A percentile compares a stretch with the other conserved stretches of the same genome.
phyloP scores from a whole-genome alignment of 2,888 invertebrate genomes.

The Drosophila birchii region DNA sequence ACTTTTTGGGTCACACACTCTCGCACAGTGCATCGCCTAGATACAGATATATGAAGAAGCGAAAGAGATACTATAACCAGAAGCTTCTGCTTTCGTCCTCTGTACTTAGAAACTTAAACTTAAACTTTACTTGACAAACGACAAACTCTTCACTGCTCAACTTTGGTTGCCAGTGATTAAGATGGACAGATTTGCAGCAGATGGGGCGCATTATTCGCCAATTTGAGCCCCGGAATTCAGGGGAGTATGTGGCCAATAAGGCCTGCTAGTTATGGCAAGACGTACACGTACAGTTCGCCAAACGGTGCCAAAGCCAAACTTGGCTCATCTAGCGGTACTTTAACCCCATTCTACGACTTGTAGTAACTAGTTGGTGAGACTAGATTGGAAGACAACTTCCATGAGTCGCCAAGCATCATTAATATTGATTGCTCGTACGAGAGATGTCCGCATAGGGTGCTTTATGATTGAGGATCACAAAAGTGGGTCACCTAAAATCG shows the following conservation, averaged over 20 bases:
- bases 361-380: constrained; percentile 12
- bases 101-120: constrained; percentile 35
- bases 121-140: constrained; percentile 37
- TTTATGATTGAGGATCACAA: constrained; percentile 6
- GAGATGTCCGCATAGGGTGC: constrained; percentile 3
- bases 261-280: constrained; percentile 15
- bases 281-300: constrained; percentile 4
- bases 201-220: constrained; percentile 36
- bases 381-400: constrained; percentile 17
- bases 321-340: constrained; percentile 29
- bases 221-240: constrained; percentile 27
- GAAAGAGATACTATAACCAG: constrained; percentile 4
- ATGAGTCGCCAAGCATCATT: constrained; percentile 18
- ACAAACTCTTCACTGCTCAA: constrained; percentile 24
- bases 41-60: not conserved
- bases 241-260: constrained; percentile 34
- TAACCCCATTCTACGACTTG: constrained; percentile 27
- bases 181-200: constrained; percentile 29
- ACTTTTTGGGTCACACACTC: constrained; percentile 37
- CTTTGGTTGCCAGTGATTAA: constrained; percentile 36
- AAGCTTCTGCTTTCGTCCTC: constrained; percentile 5
- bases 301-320: constrained; percentile 34
- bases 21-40: constrained; percentile 1
- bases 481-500: constrained; percentile 3
- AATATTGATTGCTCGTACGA: constrained; percentile 10